Conservation (phyloP, 1,140 invertebrate genomes). For the Euglossa dilemma region DNA sequence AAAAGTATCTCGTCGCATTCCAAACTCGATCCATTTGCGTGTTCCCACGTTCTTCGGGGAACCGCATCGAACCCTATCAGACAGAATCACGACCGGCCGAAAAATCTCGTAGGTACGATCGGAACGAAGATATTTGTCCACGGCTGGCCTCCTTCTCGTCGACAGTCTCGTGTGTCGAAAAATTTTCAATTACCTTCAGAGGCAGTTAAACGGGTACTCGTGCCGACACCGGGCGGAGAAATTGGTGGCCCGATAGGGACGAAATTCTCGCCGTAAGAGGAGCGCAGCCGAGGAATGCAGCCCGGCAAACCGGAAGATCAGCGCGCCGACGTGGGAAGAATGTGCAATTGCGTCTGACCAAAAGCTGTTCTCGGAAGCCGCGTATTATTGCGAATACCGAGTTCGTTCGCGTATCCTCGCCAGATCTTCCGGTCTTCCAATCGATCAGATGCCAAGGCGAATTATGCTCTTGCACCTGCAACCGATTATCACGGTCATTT, state of each 20-base stretch:
- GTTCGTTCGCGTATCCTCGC: slow-evolving; percentile 12
- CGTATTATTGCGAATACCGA: slow-evolving; percentile 52
- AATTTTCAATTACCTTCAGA: slow-evolving; percentile 34
- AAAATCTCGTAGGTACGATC: neutral
- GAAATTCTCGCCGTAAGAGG: slow-evolving; percentile 29
- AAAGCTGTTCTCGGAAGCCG: slow-evolving; percentile 36
- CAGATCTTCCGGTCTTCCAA: neutral
- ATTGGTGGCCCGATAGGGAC: slow-evolving; percentile 25
- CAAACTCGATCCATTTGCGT: no score
- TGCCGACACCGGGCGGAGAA: slow-evolving; percentile 2
- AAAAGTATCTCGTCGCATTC: no score
- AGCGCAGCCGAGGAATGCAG: slow-evolving; percentile 46
- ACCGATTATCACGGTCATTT: no score
- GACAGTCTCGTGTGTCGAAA: neutral
- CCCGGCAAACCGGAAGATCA: slow-evolving; percentile 17
- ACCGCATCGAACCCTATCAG: neutral
- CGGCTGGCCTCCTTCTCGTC: neutral
- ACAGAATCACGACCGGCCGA: neutral
- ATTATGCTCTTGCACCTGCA: neutral
- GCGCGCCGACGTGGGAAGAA: slow-evolving; percentile 42
- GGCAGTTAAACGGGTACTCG: neutral
- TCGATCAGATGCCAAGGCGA: neutral
- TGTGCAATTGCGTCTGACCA: slow-evolving; percentile 51
- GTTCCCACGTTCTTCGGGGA: neutral
- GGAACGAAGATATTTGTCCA: neutral